A percentile compares a stretch with the other conserved stretches of the same genome.
phyloP scores from a whole-genome alignment of 2,888 invertebrate species.

The Meiosimyza decipiens region DNA sequence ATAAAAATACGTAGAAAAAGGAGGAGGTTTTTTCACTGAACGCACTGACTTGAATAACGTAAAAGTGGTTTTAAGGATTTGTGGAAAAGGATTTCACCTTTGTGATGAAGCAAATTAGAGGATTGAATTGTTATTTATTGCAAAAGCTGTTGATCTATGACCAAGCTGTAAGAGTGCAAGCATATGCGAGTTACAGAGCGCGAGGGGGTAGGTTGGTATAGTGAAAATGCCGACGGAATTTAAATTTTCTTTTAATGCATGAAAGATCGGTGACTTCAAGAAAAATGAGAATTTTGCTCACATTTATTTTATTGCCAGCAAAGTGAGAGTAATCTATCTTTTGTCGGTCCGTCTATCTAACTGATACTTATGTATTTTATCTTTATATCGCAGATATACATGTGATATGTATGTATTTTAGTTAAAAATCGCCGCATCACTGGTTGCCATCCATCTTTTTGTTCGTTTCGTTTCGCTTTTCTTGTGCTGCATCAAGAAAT shows the following conservation, averaged over 20 bases:
- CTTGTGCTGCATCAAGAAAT: slow-evolving; percentile 61
- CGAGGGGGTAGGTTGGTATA: no score
- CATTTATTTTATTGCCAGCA: slow-evolving; percentile 8
- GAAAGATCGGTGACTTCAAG: background rate
- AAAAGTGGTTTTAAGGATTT: slow-evolving; percentile 42
- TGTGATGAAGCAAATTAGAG: slow-evolving; percentile 61
- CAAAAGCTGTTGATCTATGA: slow-evolving; percentile 55
- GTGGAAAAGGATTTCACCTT: slow-evolving; percentile 57
- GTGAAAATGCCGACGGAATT: no score
- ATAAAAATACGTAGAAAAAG: background rate
- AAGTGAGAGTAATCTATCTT: slow-evolving; percentile 9
- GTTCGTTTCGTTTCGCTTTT: slow-evolving; percentile 42
- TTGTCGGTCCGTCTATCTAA: slow-evolving; percentile 2
- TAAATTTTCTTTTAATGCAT: slow-evolving; percentile 26
- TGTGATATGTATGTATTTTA: slow-evolving; percentile 40
- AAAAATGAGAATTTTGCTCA: no score
- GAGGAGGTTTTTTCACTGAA: background rate
- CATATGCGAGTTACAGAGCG: no score
- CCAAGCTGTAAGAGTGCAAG: no score
- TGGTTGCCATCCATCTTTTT: slow-evolving; percentile 60
- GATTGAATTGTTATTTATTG: slow-evolving; percentile 61
- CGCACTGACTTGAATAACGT: slow-evolving; percentile 15
- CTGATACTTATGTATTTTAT: slow-evolving; percentile 4
- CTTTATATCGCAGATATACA: slow-evolving; percentile 38
- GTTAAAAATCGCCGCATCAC: slow-evolving; percentile 36